A percentile compares a stretch with the other conserved stretches of the same genome.
phyloP scores from a whole-genome alignment of 2,797 vertebrate species.

The Pseudopleuronectes americanus region DNA sequence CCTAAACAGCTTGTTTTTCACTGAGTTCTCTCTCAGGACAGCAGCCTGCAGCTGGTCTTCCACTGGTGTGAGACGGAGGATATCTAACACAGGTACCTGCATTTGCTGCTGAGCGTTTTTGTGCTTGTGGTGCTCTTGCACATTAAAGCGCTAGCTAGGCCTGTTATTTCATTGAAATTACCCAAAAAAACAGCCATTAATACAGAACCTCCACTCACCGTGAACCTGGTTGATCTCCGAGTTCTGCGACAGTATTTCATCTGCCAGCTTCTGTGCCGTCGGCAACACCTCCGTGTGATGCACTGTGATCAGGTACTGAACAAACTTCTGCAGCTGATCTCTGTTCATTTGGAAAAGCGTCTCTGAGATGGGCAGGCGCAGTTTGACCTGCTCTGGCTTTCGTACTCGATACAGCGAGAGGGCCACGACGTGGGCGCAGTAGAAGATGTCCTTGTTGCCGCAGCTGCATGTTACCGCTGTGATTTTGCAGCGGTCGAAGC shows the following conservation, averaged over 20 bases:
- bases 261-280: slow-evolving; percentile 95
- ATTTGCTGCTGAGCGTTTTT: background rate
- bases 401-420: slow-evolving; percentile 94
- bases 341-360: slow-evolving; percentile 98
- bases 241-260: slow-evolving; percentile 96
- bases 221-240: slow-evolving; percentile 99
- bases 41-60: slow-evolving; percentile 21
- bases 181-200: background rate
- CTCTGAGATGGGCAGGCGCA: slow-evolving; percentile 98
- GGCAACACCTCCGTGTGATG: slow-evolving; percentile 98
- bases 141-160: background rate
- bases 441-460: slow-evolving; percentile 99
- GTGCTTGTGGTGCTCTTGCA: background rate
- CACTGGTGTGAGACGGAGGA: slow-evolving; percentile 14
- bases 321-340: slow-evolving; percentile 97
- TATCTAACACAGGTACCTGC: slow-evolving; percentile 11
- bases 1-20: too few species aligned
- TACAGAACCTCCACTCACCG: slow-evolving; percentile 79
- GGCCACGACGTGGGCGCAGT: slow-evolving; percentile 95
- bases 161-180: background rate
- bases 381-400: slow-evolving; percentile 95
- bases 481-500: slow-evolving; percentile 99
- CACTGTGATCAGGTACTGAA: slow-evolving; percentile 98
- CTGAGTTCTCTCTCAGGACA: slow-evolving; percentile 16
- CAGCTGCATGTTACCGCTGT: slow-evolving; percentile 97